Conservation (phyloP, 2,888 invertebrate genomes). For the Hemaris fuciformis region DNA sequence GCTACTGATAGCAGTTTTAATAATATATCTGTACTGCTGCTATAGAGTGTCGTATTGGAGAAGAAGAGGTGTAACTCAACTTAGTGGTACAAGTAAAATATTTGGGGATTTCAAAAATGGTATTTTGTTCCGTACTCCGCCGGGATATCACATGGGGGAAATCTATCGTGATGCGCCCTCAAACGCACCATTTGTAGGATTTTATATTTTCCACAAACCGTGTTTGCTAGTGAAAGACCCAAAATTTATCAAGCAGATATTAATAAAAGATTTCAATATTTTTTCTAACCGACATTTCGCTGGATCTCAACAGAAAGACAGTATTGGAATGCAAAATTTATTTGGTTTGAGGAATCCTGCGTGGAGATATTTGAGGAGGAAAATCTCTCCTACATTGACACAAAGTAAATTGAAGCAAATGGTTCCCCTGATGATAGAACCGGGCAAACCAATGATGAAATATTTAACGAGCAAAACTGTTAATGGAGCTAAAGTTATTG, state of each 20-base stretch:
- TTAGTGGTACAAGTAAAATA: conserved; percentile 21
- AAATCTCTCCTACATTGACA: conserved; percentile 29
- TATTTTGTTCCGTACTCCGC: conserved; percentile 31
- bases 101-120: conserved; percentile 38
- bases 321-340: conserved; percentile 34
- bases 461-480: conserved; percentile 18
- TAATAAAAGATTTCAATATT: conserved; percentile 30
- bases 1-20: neutral
- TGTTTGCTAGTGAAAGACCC: conserved; percentile 34
- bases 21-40: conserved; percentile 17
- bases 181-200: conserved; percentile 29
- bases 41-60: conserved; percentile 28
- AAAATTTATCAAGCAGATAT: conserved; percentile 32
- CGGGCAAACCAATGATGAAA: conserved; percentile 29
- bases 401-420: conserved; percentile 28
- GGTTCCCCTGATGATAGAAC: conserved; percentile 32
- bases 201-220: conserved; percentile 38
- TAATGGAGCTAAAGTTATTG: conserved; percentile 14
- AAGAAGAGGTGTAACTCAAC: conserved; percentile 24
- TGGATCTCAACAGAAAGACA: conserved; percentile 32
- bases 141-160: conserved; percentile 32
- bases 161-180: conserved; percentile 22
- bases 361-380: conserved; percentile 34
- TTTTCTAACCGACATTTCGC: conserved; percentile 34
- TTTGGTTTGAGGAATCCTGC: conserved; percentile 34